Evolutionary conservation across 1,140 invertebrate species (phyloP), one percentile per base, ranked within the genome.

Genomic region (Aphelinus certus): DNA sequence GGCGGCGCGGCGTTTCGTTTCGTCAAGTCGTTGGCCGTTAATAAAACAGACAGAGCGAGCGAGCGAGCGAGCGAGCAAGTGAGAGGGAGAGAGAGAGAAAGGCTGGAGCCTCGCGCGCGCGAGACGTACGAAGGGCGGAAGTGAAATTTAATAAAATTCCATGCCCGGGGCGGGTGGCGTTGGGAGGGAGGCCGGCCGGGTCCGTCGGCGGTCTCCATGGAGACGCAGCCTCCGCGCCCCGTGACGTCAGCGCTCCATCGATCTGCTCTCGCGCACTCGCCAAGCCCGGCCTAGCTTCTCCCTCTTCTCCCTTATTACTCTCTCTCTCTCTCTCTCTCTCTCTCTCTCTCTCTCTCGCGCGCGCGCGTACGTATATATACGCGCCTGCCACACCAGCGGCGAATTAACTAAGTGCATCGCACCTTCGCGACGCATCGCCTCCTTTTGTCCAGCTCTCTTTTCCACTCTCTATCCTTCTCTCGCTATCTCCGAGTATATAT

Each of bases 101-200:
- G 71, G 78, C 71, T 79, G 49, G 43, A 63, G 58, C 3, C 43
- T 55, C 53, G 42, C 42, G 42, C 7, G n/a, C 7, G 7, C n/a
- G 45, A 46, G 4, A 43, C 1, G 62, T 55, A 68, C n/a, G 63
- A 58, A 58, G 79, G 78, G 79, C 79, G 80, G 79, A 81, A 79
- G 82, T 83, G 82, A 86, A 88, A 87, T 88, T 87, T 87, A 88
- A 88, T 88, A 88, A 87, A 87, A 87, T 87, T 88, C 85, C 84
- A 85, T 84, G 81, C 84, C 77, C 77, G 7, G 58, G 10, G 46
- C 42, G 60, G 26, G 26, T 26, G 26, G 26, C 26, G 26, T 26
- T 26, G 69, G n/a, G 70, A 61, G 58, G 5, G 46, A 53, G 79
- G 76, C 79, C 77, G 81, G 83, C 85, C 84, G 85, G 86, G 84